Conservation (phyloP, 2,113 vertebrate species). For the Notiomystis cincta region DNA sequence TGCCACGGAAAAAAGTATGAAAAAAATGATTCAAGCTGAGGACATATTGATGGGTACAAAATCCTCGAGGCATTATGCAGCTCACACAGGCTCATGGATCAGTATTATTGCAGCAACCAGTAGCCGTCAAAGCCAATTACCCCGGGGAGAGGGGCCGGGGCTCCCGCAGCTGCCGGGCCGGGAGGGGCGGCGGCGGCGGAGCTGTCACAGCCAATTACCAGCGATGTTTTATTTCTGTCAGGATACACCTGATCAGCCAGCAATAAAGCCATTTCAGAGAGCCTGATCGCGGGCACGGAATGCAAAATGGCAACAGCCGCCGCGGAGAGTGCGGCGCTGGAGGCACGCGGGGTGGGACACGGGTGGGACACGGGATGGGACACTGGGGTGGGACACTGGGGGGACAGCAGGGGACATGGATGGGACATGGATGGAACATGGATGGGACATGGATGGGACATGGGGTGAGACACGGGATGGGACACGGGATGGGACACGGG, state of each 20-base stretch:
- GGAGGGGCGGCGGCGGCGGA: background rate
- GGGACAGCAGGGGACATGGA: too few relatives aligned
- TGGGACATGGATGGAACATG: too few relatives aligned
- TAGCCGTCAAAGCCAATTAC: slow-evolving; percentile 77
- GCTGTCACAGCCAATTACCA: slow-evolving; percentile 77
- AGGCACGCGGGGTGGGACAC: too few relatives aligned
- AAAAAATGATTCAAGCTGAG: slow-evolving; percentile 55
- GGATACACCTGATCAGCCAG: slow-evolving; percentile 52
- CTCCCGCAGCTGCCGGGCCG: slow-evolving; percentile 43
- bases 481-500: accelerated
- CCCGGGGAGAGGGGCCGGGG: slow-evolving; percentile 61
- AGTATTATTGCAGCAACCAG: slow-evolving; percentile 72
- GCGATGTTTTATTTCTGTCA: slow-evolving; percentile 64
- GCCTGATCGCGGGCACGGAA: slow-evolving; percentile 22
- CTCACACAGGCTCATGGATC: slow-evolving; percentile 73
- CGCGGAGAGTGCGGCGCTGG: accelerated
- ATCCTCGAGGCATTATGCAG: slow-evolving; percentile 78
- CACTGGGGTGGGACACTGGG: too few relatives aligned
- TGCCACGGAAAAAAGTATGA: slow-evolving; percentile 66
- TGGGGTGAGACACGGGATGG: background rate
- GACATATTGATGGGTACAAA: slow-evolving; percentile 69
- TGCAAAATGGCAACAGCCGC: slow-evolving; percentile 17
- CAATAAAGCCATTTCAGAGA: slow-evolving; percentile 57
- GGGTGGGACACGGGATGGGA: too few relatives aligned
- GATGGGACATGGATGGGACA: too few relatives aligned